These are phyloP conservation scores for Chydorus sphaericus DNA, from an alignment of 2,888 invertebrate genomes.

Conservation along the genomic window DNA sequence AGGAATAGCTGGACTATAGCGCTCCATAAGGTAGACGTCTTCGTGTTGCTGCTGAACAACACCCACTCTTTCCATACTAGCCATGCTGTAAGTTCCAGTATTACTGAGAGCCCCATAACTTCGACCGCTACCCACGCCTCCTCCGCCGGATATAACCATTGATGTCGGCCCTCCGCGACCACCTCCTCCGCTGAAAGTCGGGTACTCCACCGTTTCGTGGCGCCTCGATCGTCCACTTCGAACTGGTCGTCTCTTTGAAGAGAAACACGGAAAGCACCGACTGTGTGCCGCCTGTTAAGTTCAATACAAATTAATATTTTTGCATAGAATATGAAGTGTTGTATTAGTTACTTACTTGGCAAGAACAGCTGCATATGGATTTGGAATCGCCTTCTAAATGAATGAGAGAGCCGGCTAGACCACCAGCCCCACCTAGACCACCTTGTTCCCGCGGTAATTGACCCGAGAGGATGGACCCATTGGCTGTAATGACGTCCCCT, in stretches of 20 bases:
- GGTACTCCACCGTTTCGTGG: no score
- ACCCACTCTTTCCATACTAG: constrained; percentile 7
- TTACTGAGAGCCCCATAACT: constrained; percentile 8
- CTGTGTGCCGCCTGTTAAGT: no score
- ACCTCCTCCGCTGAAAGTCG: no score
- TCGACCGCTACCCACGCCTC: no score
- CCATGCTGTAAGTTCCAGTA: not conserved
- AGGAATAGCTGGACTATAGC: not conserved
- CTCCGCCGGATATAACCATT: no score
- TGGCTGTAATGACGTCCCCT: constrained; percentile 92
- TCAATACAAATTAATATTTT: no score
- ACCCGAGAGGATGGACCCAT: constrained; percentile 66
- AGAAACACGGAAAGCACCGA: not conserved
- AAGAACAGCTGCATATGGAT: constrained; percentile 25
- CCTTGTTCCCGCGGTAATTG: constrained; percentile 34
- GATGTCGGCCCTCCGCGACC: no score
- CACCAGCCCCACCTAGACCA: constrained; percentile 13
- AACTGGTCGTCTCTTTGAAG: not conserved
- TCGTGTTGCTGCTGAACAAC: no score
- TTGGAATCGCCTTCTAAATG: constrained; percentile 13
- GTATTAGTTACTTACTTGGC: no score
- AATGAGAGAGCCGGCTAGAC: constrained; percentile 19
- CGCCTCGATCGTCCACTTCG: not conserved
- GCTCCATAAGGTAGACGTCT: not conserved
- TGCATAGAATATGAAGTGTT: no score